phyloP scores from a whole-genome alignment of 2,888 invertebrate species.

The Hirtodrosophila alboralis region DNA sequence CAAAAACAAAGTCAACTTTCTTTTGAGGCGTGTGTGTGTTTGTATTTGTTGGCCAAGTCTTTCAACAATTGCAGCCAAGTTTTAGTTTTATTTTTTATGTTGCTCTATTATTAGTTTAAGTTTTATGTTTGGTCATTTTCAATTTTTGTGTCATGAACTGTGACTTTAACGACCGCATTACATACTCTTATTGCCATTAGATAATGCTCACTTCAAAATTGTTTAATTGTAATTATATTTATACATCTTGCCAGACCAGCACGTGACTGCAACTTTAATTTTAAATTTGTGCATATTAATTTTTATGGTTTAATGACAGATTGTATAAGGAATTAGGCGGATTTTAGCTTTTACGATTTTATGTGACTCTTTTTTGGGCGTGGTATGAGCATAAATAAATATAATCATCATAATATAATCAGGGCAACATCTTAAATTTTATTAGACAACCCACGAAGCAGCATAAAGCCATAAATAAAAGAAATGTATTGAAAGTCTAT shows the following conservation, averaged over 20 bases:
- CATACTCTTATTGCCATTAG: conserved; percentile 49
- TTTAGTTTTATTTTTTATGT: conserved; percentile 13
- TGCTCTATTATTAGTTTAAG: conserved; percentile 46
- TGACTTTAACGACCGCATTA: conserved; percentile 48
- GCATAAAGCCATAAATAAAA: not conserved
- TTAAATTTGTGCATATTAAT: conserved; percentile 6
- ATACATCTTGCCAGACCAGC: conserved; percentile 12
- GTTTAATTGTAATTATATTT: conserved; percentile 19
- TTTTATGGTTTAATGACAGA: conserved; percentile 26
- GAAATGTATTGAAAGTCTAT: conserved; percentile 5
- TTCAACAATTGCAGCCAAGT: conserved; percentile 13
- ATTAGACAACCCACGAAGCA: not conserved
- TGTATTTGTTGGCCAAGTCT: conserved; percentile 28
- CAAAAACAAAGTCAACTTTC: conserved; percentile 51
- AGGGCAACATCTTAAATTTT: too few species aligned
- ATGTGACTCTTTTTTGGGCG: not conserved
- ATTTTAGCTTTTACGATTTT: not conserved
- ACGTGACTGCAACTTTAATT: conserved; percentile 10
- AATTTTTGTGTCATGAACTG: conserved; percentile 60
- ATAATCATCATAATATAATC: not conserved
- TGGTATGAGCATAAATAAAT: conserved; percentile 6
- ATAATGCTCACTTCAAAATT: conserved; percentile 46
- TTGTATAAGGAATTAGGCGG: conserved; percentile 10
- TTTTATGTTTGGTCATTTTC: conserved; percentile 33
- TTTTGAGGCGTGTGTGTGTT: conserved; percentile 40